A percentile compares a stretch with the other conserved stretches of the same genome.
Evolutionary conservation across 2,113 vertebrate genomes (phyloP).

Genomic region (Nerophis ophidion): DNA sequence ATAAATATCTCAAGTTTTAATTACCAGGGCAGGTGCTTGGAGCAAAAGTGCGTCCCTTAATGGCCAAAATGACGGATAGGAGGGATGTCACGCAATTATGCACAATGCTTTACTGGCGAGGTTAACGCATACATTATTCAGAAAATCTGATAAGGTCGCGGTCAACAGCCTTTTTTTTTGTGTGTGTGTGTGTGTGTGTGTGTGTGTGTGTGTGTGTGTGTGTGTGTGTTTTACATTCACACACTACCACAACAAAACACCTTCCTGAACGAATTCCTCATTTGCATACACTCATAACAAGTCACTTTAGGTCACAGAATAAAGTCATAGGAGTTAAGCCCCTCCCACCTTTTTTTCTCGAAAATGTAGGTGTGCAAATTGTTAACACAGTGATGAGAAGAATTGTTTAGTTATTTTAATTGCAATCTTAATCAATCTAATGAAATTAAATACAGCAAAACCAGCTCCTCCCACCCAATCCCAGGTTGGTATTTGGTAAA

Average conservation of each 20-base stretch:
- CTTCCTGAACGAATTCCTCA: constrained; percentile 18
- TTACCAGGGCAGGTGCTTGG: constrained; percentile 50
- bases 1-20: constrained; percentile 61
- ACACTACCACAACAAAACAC: constrained; percentile 15
- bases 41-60: constrained; percentile 51
- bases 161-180: constrained; percentile 10
- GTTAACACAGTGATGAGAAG: constrained; percentile 47
- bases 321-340: not conserved
- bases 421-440: not conserved
- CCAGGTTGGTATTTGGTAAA: no score
- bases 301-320: not conserved
- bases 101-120: constrained; percentile 38
- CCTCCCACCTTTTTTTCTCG: constrained; percentile 7
- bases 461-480: not conserved
- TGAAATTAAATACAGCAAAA: not conserved
- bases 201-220: no score
- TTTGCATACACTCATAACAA: constrained; percentile 9
- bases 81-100: constrained; percentile 54
- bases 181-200: no score
- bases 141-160: constrained; percentile 48
- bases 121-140: constrained; percentile 52
- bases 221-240: constrained; percentile 16
- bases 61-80: constrained; percentile 42
- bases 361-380: constrained; percentile 35
- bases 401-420: constrained; percentile 19